Evolutionary conservation across 2,888 invertebrate species (phyloP), one percentile per base, ranked within the genome.

Genomic region (Diarsia dahlii): DNA sequence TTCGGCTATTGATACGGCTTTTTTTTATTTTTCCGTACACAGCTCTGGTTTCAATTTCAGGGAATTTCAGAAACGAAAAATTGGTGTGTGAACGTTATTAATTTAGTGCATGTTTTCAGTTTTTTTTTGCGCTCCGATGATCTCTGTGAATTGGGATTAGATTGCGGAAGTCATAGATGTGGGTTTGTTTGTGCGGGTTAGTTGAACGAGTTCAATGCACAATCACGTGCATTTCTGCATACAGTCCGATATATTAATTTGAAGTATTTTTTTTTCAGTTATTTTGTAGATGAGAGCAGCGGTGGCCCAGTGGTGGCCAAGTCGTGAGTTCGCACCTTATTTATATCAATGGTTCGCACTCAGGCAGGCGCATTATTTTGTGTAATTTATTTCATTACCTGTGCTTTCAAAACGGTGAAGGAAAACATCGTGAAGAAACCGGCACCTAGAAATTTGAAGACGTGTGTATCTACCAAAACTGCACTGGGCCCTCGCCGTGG

Each of bases 41-140:
- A 74, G 73, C 78, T 71, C 78, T 81, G 78, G 81, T 80, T 84
- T 78, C 85, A 78, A 80, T 85, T 85, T 84, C 39, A 76, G 56
- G 71, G 76, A 60, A 80, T 82, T 80, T 76, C 60, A 70, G 76
- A 74, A 76, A 74, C 78, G 76, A 74, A 82, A 82, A 73, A 82
- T 69, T 85, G 63, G 66, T 75, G 70, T 80, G 76, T 76, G 74
- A 68, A 74, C 34, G 74, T 78, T 84, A 84, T 84, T 84, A 82
- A 85, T 85, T 84, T 76, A 80, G 84, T 78, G 70, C 71, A 39
- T 60, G 65, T 71, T 20, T 46, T n/a, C 60, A 56, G 72, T 76
- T 39, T 54, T 84, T 84, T 82, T 69, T 46, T 76, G 60, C 78
- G 84, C 69, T 84, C 39, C 82, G 78, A 54, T 84, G 74, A 78